Evolutionary conservation across 2,113 vertebrate genomes (phyloP).

Genomic region (Callopanchax toddi): DNA sequence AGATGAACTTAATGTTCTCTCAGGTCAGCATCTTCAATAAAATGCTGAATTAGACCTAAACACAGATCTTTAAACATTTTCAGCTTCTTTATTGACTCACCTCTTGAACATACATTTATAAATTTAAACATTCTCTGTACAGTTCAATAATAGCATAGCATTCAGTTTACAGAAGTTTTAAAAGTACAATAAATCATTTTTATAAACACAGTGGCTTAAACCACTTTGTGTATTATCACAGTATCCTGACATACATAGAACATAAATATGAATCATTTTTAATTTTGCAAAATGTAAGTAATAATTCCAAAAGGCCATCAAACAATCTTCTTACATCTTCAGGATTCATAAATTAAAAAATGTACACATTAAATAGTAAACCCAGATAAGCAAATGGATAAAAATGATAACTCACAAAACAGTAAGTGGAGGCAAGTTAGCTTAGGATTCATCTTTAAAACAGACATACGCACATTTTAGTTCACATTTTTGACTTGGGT

Average conservation of each 20-base stretch:
- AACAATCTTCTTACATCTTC: slow-evolving; percentile 40
- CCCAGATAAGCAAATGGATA: neutral
- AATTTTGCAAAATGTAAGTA: neutral
- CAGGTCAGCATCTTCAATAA: no score
- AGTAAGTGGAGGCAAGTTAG: no score
- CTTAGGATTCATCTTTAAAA: neutral
- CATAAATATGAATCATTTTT: no score
- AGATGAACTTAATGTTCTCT: no score
- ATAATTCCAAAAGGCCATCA: neutral
- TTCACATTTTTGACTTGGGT: no score
- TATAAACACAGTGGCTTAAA: slow-evolving; percentile 16
- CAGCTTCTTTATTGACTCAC: slow-evolving; percentile 46
- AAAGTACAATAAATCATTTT: slow-evolving; percentile 24
- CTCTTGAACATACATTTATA: slow-evolving; percentile 8
- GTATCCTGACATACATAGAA: slow-evolving; percentile 18
- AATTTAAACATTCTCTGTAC: slow-evolving; percentile 17
- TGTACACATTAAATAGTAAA: slow-evolving; percentile 10
- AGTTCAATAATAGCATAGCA: slow-evolving; percentile 14
- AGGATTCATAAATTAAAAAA: slow-evolving; percentile 19
- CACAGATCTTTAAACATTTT: slow-evolving; percentile 7
- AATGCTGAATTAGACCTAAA: neutral
- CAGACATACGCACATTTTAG: neutral
- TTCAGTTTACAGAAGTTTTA: slow-evolving; percentile 12
- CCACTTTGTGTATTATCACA: slow-evolving; percentile 24
- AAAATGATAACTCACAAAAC: slow-evolving; percentile 2